Evolutionary conservation across 1,140 invertebrate genomes (phyloP), one percentile per base, ranked within the genome.

Genomic region (Brachionus calyciflorus): DNA sequence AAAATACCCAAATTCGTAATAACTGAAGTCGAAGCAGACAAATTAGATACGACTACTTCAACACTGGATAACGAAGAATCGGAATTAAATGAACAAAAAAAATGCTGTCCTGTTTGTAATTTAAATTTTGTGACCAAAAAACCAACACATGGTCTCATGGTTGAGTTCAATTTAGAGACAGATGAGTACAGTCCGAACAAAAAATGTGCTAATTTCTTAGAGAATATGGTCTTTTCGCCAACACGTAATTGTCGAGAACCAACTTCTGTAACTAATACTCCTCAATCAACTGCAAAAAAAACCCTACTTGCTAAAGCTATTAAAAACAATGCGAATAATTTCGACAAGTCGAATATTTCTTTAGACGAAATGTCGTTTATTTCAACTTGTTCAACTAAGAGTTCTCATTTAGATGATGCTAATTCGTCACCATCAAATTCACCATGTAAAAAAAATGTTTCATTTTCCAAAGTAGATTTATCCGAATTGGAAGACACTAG

Each of bases 271-370:
- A 37, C 44, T 12, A 55, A 55, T 33, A 73, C 69, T 14, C 69
- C 69, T 3, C 69, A 73, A 51, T 73, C 69, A 14, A 40, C 46
- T 10, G 69, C 33, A 5, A 73, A 73, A 73, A 49, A 55, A 37
- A 73, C 69, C 14, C 69, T 73, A 12, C 69, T 73, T 0, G 69
- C 69, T 2, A 73, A 73, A 30, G 69, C 69, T 10, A 73, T 73
- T 10, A 73, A 49, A 19, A 73, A 73, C 19, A 49, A 73, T 37
- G 40, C 40, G 21, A 65, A 14, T 65, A 26, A 10, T 46, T 14
- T 44, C 7, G 60, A 65, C 10, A 65, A 41, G 26, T 65, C 60
- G 9, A 65, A 65, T 65, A 24, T 65, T 9, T 65, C 60, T 26
- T 24, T 65, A 12, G 60, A 65, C n/a, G 60, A 65, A 14, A 5